Conservation (phyloP, 2,888 invertebrate species). For the Agriotes lineatus region DNA sequence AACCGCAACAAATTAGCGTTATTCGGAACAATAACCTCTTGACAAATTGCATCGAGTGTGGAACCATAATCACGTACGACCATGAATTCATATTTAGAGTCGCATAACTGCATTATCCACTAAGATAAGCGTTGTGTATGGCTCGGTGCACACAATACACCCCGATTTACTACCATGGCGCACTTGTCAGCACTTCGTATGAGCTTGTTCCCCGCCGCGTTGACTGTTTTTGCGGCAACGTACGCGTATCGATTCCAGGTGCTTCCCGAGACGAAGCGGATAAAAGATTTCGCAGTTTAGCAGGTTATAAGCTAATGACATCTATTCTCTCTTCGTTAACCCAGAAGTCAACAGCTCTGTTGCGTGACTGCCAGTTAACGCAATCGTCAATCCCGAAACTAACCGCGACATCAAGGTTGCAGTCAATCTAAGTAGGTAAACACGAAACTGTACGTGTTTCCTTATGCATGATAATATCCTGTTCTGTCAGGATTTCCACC, state of each 20-base stretch:
- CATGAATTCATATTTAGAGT: slow-evolving; percentile 43
- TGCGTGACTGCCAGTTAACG: slow-evolving; percentile 8
- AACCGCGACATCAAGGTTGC: slow-evolving; percentile 9
- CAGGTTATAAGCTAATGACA: neutral
- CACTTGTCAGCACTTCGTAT: slow-evolving; percentile 25
- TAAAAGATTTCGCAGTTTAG: neutral
- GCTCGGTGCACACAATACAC: slow-evolving; percentile 29
- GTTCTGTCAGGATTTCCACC: no score
- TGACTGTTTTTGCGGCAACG: neutral
- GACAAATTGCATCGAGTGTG: slow-evolving; percentile 44
- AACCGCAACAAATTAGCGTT: slow-evolving; percentile 24
- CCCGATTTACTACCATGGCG: slow-evolving; percentile 23
- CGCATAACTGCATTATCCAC: slow-evolving; percentile 40
- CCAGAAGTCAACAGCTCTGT: slow-evolving; percentile 17
- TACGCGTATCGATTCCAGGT: neutral
- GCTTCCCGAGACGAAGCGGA: neutral
- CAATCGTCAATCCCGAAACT: slow-evolving; percentile 17
- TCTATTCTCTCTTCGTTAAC: slow-evolving; percentile 1
- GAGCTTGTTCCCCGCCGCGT: neutral
- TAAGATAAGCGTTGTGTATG: slow-evolving; percentile 43
- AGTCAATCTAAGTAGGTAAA: slow-evolving; percentile 11
- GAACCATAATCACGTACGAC: slow-evolving; percentile 43
- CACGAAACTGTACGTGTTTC: slow-evolving; percentile 10
- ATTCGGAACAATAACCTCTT: slow-evolving; percentile 37
- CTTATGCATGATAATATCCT: neutral